These are phyloP conservation scores for Ypsolopha sequella DNA, from an alignment of 2,888 invertebrate species.

Conservation along the genomic window DNA sequence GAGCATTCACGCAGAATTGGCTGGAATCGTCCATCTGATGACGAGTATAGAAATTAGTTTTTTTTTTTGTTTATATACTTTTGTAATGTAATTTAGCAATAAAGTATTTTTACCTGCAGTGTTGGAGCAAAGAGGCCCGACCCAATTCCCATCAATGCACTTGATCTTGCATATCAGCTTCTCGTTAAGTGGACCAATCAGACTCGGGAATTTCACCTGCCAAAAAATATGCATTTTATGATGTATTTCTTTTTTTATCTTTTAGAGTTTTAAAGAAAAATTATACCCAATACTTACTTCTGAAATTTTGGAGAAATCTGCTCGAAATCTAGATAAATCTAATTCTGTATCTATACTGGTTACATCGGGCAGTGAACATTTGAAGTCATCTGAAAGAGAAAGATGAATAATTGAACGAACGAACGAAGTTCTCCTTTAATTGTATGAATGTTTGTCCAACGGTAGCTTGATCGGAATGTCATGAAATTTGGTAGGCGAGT, in stretches of 20 bases:
- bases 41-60: too few relatives aligned
- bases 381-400: conserved; percentile 48
- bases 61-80: not conserved
- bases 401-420: too few relatives aligned
- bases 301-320: conserved; percentile 60
- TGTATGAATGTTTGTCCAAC: too few relatives aligned
- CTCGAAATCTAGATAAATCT: conserved; percentile 49
- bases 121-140: conserved; percentile 83
- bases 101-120: conserved; percentile 72
- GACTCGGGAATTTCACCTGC: conserved; percentile 81
- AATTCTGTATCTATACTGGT: conserved; percentile 48
- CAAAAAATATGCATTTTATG: conserved; percentile 9
- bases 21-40: conserved; percentile 80
- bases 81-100: not conserved
- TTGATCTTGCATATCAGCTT: conserved; percentile 85
- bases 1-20: conserved; percentile 82
- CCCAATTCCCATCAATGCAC: conserved; percentile 88
- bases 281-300: conserved; percentile 35
- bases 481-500: too few relatives aligned
- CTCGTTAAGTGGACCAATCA: conserved; percentile 80
- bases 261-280: not conserved
- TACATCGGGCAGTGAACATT: conserved; percentile 59
- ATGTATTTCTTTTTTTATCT: too few relatives aligned
- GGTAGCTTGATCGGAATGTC: too few relatives aligned
- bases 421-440: too few relatives aligned